Percentiles rank a stretch among this genome's conserved stretches.
Conservation (phyloP, 2,888 invertebrate species). For the Caenorhabditis sp. region DNA sequence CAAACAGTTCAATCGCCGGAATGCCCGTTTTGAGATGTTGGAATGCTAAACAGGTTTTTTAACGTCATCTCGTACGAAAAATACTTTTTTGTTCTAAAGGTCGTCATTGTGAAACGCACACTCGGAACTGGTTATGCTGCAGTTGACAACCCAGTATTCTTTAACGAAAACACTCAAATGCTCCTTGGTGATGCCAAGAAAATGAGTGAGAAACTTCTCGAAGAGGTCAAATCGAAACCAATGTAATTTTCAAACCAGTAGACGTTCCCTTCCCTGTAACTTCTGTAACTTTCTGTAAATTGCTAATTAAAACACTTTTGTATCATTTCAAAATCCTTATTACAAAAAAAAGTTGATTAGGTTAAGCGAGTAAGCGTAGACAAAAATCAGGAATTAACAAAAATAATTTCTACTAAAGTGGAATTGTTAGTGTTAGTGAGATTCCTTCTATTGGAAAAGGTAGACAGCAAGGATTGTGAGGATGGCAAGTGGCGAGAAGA, state of each 20-base stretch:
- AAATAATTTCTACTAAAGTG: slow-evolving; percentile 4
- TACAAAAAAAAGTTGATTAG: too few relatives aligned
- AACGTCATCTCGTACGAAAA: not conserved
- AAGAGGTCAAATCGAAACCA: slow-evolving; percentile 60
- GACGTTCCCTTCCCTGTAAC: too few relatives aligned
- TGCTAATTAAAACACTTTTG: not conserved
- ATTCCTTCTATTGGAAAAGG: slow-evolving; percentile 34
- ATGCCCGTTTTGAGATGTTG: slow-evolving; percentile 94
- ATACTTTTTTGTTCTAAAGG: slow-evolving; percentile 85
- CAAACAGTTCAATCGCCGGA: slow-evolving; percentile 93
- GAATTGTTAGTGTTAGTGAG: slow-evolving; percentile 14
- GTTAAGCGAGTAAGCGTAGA: too few relatives aligned
- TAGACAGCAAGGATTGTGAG: slow-evolving; percentile 50
- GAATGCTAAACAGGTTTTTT: slow-evolving; percentile 89
- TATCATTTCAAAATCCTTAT: not conserved
- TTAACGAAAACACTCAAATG: slow-evolving; percentile 90
- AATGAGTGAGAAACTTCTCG: slow-evolving; percentile 90
- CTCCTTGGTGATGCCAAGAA: slow-evolving; percentile 94
- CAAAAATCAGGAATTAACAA: too few relatives aligned
- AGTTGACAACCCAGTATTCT: slow-evolving; percentile 94
- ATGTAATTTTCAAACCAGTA: slow-evolving; percentile 22
- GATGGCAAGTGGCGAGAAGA: slow-evolving; percentile 51
- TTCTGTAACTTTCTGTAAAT: not conserved
- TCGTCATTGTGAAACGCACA: slow-evolving; percentile 93
- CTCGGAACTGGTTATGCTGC: slow-evolving; percentile 93